Evolutionary conservation across 2,113 vertebrate genomes (phyloP), one percentile per base, ranked within the genome.

Genomic region (Melanerpes aurifrons): DNA sequence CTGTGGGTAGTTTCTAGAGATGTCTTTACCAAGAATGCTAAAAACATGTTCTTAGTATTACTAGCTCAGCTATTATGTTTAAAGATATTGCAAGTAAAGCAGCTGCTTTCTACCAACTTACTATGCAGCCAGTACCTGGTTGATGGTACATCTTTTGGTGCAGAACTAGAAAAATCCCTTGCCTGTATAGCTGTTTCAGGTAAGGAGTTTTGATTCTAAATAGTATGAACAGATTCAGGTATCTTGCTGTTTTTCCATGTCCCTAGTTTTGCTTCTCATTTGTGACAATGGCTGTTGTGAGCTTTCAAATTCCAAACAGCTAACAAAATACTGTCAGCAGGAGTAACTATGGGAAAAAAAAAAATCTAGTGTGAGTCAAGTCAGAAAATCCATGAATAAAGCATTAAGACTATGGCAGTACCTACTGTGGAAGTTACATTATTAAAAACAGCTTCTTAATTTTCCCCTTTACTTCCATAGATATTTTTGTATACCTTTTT

Each of bases 271-370:
- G 63, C 35, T 79, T 88, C 75, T 86, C 10, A 7, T 57, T 87
- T 93, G 28, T 89, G 64, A 69, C 75, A 87, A 21, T 72, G 89
- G 75, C 58, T 88, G 57, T 82, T 94, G 73, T 67, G n/a, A 90
- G 21, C 58, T 86, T 90, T 90, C 61, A 50, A 26, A 47, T 94
- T 59, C 32, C 57, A 43, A 88, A 77, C 64, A 77, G 37, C 61
- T 81, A 90, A 74, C 66, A 70, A 91, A 91, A 82, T 79, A 43
- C 47, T 68, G 43, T 74, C 62, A 86, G 68, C 6, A 1, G 54
- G 74, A 78, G 31, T 54, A 45, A 64, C 67, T 16, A 54, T 58
- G 50, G 32, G 54, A 82, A 87, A 82, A 57, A 71, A 68, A 73
- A 87, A 84, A 53, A 82, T 22, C 59, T 56, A 28, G 56, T 63